phyloP scores from a whole-genome alignment of 2,113 vertebrate species.

The Xenus cinereus region DNA sequence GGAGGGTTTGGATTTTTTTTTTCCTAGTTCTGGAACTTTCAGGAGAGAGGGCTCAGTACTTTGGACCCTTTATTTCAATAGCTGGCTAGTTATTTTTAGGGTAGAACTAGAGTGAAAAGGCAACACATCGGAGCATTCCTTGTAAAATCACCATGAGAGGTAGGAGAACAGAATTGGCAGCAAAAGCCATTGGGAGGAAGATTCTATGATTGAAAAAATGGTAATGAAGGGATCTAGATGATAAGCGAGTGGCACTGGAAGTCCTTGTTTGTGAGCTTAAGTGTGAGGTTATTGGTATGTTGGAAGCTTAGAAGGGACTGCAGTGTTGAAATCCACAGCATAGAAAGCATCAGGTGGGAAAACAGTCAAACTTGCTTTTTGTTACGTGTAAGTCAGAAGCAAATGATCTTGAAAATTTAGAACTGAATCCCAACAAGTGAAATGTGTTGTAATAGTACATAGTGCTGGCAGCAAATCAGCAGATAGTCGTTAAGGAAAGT shows the following conservation, averaged over 20 bases:
- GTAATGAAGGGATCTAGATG: background rate
- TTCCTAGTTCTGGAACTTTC: background rate
- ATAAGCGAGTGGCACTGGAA: background rate
- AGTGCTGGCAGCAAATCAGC: background rate
- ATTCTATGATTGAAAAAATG: background rate
- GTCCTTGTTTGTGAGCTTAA: background rate
- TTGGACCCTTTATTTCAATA: background rate
- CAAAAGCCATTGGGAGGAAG: background rate
- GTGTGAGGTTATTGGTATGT: rapidly evolving
- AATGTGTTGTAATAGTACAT: background rate
- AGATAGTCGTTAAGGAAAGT: background rate
- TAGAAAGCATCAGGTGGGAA: background rate
- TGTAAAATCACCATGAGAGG: background rate
- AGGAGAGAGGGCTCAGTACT: background rate
- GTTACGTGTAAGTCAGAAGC: background rate
- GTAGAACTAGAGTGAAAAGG: background rate
- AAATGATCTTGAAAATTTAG: background rate
- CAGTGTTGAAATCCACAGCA: background rate
- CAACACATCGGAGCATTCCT: background rate
- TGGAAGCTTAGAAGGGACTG: background rate
- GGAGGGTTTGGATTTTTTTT: background rate
- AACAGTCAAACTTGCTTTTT: background rate
- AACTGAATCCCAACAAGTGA: background rate
- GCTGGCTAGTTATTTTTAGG: background rate
- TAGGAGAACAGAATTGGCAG: background rate